Evolutionary conservation across 1,140 invertebrate genomes (phyloP), one percentile per base, ranked within the genome.

Genomic region (Tyrophagus putrescentiae): DNA sequence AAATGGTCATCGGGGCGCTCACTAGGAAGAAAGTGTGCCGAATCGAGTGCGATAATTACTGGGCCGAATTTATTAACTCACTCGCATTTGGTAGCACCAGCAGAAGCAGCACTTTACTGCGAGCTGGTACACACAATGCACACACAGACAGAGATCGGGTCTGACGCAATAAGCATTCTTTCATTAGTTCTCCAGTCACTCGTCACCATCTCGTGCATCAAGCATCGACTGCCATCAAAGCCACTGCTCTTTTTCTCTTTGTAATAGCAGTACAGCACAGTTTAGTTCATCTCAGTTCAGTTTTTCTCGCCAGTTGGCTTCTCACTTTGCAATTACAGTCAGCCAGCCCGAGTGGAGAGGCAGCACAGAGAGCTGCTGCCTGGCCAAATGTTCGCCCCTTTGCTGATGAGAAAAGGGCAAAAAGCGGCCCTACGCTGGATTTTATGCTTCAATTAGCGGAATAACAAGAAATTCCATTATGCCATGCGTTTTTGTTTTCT

Each of bases 371-470:
- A n/a, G n/a, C n/a, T n/a, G n/a, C n/a, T n/a, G n/a, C n/a, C n/a
- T n/a, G n/a, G n/a, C n/a, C n/a, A n/a, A n/a, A n/a, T n/a, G n/a
- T n/a, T n/a, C n/a, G n/a, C 31, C 18, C 21, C 45, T 7, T 48
- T 48, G 45, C 7, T 6, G 21, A 48, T 13, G 45, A 7, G n/a
- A n/a, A 18, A 48, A 48, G 13, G 45, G 45, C 18, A 7, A 48
- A 18, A 48, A 48, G 18, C 6, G n/a, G 45, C 45, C 31, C 18
- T 21, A 48, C 45, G n/a, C 31, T 48, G 5, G 23, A 53, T 53
- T 53, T 53, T 53, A 53, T 53, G 50, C 50, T 53, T 53, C 50
- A 25, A 53, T 53, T 53, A 53, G 50, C 23, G 50, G 50, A 53
- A 53, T 53, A 53, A 53, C 50, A 25, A 53, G 50, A 53, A 53